Base-by-base conservation (phyloP, 2,888 invertebrate genomes). In the Anthophora plumipes region DNA sequence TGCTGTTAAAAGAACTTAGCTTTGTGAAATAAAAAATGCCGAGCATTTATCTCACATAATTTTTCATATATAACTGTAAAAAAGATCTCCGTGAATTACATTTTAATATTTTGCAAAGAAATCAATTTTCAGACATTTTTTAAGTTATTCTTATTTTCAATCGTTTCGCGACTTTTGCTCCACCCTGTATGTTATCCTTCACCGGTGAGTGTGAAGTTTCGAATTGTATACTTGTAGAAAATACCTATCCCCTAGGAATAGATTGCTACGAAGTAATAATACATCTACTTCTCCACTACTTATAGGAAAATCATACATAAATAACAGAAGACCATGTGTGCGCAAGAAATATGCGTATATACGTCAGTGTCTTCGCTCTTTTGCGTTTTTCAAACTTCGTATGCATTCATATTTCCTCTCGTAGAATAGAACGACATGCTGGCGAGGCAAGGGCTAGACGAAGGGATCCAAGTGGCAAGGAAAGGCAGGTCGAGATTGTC, bases 351-450 rank as follows among this genome's bases (percentile, higher is more conserved):
- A 39, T 22, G 31, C n/a, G 8, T 20, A n/a, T n/a, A n/a, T n/a
- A n/a, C 61, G n/a, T 31, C 48, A 52, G 50, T 14, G n/a, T 50
- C 31, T 55, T 55, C n/a, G 11, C 55, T 61, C 68, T n/a, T 25
- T 22, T 39, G 61, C 54, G 67, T 76, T 46, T 54, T 55, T 60
- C 61, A 57, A 68, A 63, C 67, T 41, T n/a, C 43, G 80, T 46
- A 25, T 50, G 67, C 61, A 48, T 80, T 64, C 68, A 22, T 74
- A 73, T 69, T 63, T 73, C 41, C 68, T 41, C 64, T 57, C 39
- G 50, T 50, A 54, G 48, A 63, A 39, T 54, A 64, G 74, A 64
- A 48, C 6, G n/a, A 14, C 6, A n/a, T 46, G 8, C 9, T 0
- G 5, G 52, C 11, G 46, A 52, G n/a, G 39, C 12, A 57, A 43